Base-by-base conservation (phyloP, 2,888 invertebrate species). In the Nomada goodeniana region DNA sequence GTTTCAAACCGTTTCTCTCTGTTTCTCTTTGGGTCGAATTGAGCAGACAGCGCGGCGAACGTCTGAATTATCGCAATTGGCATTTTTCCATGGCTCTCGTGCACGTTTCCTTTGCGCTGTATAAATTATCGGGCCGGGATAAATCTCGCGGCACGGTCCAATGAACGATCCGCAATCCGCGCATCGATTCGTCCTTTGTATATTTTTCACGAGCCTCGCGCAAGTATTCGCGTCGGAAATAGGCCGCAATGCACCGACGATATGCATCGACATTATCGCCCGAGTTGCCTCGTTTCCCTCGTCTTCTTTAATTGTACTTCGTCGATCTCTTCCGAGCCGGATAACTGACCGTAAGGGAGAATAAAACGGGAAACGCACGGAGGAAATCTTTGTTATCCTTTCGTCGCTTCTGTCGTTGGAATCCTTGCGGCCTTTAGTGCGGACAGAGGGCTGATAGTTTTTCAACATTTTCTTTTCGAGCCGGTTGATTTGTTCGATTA, bases 61-160 rank as follows among this genome's bases (percentile, higher is more conserved):
- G 81, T 84, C 84, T 84, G 87, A 88, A 88, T 88, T 88, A 88
- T 88, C 84, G 83, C 88, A 86, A 88, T 88, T 88, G 88, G 88
- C 86, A 87, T 83, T 86, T 88, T 88, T 88, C 87, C 88, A 86
- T 82, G 80, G 76, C 60, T 36, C 67, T 60, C 60, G 67, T 29
- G 72, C 68, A 65, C 74, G 75, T 72, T 79, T 75, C 78, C 87
- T 79, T 87, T 75, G 78, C 83, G 64, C 80, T 80, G 85, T 86
- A 87, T 86, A 87, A 86, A 86, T 86, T 87, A 86, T 86, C 87
- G 82, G 72, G 23, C 29, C 50, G 59, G 80, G 77, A 89, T 83
- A 88, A 88, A 86, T 88, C 85, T 85, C 80, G 71, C 74, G 72
- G 78, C 76, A 79, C 79, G 81, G 84, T 82, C 80, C 71, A 60